A percentile compares a stretch with the other conserved stretches of the same genome.
These are phyloP conservation scores for Onthophagus taurus DNA, from an alignment of 1,140 invertebrate genomes.

Conservation along the genomic window DNA sequence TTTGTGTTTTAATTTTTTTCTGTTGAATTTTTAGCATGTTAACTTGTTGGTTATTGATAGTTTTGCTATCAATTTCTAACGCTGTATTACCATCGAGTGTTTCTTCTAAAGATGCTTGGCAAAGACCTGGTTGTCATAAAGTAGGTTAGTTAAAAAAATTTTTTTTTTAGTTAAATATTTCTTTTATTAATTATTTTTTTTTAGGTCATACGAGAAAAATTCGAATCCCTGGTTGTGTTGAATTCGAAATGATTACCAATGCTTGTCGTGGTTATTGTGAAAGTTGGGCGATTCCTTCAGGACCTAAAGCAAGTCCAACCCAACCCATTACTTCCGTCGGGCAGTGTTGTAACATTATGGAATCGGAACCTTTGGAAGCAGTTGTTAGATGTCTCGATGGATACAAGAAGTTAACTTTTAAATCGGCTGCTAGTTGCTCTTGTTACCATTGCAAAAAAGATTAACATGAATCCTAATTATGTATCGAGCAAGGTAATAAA, in stretches of 20 bases:
- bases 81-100: slow-evolving; percentile 22
- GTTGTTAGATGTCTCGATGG: slow-evolving; percentile 68
- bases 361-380: slow-evolving; percentile 64
- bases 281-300: slow-evolving; percentile 64
- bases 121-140: slow-evolving; percentile 52
- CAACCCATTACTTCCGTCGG: slow-evolving; percentile 75
- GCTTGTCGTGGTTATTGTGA: slow-evolving; percentile 80
- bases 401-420: slow-evolving; percentile 64
- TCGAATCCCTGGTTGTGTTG: slow-evolving; percentile 71
- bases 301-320: slow-evolving; percentile 51
- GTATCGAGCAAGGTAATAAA: neutral
- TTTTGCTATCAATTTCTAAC: slow-evolving; percentile 25
- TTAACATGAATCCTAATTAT: slow-evolving; percentile 34
- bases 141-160: slow-evolving; percentile 40
- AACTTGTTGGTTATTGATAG: slow-evolving; percentile 31
- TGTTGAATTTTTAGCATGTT: slow-evolving; percentile 32
- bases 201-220: slow-evolving; percentile 69
- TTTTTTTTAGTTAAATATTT: neutral
- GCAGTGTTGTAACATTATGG: slow-evolving; percentile 83
- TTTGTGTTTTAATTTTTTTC: too few relatives aligned
- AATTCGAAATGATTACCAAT: slow-evolving; percentile 76
- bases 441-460: slow-evolving; percentile 82
- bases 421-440: slow-evolving; percentile 70
- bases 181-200: slow-evolving; percentile 13
- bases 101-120: slow-evolving; percentile 40